A percentile compares a stretch with the other conserved stretches of the same genome.
These are phyloP conservation scores for Bilobella aurantiaca DNA, from an alignment of 1,140 invertebrate genomes.

Conservation along the genomic window DNA sequence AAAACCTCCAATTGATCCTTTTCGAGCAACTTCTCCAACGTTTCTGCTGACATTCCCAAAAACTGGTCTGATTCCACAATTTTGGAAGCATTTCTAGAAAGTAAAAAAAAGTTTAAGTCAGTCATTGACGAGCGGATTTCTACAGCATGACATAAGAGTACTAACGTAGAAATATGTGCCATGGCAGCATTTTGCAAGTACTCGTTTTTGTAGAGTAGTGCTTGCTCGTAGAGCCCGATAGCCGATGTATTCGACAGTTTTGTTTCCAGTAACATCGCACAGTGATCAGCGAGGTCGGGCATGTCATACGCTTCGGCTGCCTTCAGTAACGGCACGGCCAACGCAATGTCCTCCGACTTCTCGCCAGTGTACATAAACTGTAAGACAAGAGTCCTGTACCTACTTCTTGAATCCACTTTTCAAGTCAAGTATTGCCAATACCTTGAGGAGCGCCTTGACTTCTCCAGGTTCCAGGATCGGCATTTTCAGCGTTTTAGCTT, in stretches of 20 bases:
- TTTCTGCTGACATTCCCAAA: neutral
- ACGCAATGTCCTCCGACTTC: constrained; percentile 1
- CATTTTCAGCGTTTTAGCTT: constrained; percentile 7
- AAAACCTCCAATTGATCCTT: constrained; percentile 3
- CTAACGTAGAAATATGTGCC: constrained; percentile 10
- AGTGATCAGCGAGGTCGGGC: constrained; percentile 4
- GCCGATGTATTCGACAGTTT: constrained; percentile 8
- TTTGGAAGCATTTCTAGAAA: constrained; percentile 9
- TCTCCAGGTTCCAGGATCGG: neutral
- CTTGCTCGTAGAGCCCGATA: constrained; percentile 4
- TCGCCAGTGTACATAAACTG: constrained; percentile 17
- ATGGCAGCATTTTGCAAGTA: constrained; percentile 7
- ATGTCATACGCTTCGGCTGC: constrained; percentile 9
- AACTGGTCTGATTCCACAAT: constrained; percentile 10
- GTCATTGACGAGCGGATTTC: neutral
- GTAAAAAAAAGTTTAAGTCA: neutral
- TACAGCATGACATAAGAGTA: neutral
- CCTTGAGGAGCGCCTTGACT: neutral
- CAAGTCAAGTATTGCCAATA: neutral
- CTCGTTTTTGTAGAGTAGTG: neutral
- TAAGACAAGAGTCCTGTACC: neutral
- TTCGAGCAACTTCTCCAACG: neutral
- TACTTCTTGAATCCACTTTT: neutral
- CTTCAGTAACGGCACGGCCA: constrained; percentile 1
- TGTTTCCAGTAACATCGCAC: constrained; percentile 5